Evolutionary conservation across 2,888 invertebrate species (phyloP), one percentile per base, ranked within the genome.

Genomic region (Xestia c-nigrum): DNA sequence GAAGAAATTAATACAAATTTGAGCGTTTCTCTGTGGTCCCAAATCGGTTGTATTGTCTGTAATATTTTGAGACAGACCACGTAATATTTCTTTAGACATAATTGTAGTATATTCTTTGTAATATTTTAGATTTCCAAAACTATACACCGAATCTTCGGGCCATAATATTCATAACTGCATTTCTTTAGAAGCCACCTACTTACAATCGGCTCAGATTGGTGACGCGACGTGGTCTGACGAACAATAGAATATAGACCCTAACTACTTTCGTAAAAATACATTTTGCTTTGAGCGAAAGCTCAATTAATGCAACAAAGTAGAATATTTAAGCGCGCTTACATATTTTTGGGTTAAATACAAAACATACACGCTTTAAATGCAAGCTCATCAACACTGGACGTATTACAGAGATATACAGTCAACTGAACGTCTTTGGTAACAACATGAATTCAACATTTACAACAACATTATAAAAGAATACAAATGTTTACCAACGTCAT

Each of bases 21-120:
- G 87, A 87, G 88, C 87, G 75, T 74, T 76, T 80, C 38, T 65
- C 68, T 76, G 72, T 88, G 88, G 88, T 85, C 88, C 87, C 88
- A 57, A 59, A 75, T 72, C 82, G 63, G 61, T 70, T 72, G 61
- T 63, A 79, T 84, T 67, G 67, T 73, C 57, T 70, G 47, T 65
- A 59, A 71, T 50, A 57, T 69, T 65, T 72, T 52, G 71, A 81
- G 47, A 74, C 78, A 79, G 81, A 84, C 80, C 84, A 81, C 81
- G 64, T 66, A 40, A 52, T 55, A 64, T 63, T 67, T 47, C 4
- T 63, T 63, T 50, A 59, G 19, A 38, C 19, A 64, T 76, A 67
- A 67, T 72, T 66, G 55, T 68, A 65, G 16, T 83, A 50, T 70
- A 72, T 83, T 40, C 19, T 76, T 78, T 72, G 55, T 73, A 64